Conservation (phyloP, 2,797 vertebrate species). For the Poecilia picta region DNA sequence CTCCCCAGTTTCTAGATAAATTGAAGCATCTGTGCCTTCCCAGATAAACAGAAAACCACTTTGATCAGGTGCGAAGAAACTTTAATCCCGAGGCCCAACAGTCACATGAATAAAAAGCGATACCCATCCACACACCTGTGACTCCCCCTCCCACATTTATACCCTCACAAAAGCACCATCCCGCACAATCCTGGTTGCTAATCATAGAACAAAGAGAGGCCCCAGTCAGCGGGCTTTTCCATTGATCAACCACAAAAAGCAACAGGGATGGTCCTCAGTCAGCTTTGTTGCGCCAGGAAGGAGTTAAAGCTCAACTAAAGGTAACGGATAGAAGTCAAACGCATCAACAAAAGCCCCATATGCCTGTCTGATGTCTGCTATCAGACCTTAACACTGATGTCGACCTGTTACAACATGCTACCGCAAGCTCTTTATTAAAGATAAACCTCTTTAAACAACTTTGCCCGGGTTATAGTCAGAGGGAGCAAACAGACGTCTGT, state of each 20-base stretch:
- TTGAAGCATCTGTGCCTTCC: not conserved
- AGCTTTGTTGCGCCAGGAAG: constrained; percentile 68
- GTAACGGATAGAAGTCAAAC: constrained; percentile 61
- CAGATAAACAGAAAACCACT: constrained; percentile 22
- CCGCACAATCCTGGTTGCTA: constrained; percentile 58
- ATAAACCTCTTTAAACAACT: constrained; percentile 20
- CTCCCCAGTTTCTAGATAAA: constrained; percentile 11
- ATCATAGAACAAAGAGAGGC: constrained; percentile 76
- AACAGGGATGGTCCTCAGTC: constrained; percentile 42
- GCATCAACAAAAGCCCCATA: constrained; percentile 47
- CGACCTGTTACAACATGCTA: constrained; percentile 51
- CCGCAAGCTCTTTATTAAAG: constrained; percentile 27
- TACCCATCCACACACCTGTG: constrained; percentile 37
- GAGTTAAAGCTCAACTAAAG: constrained; percentile 59
- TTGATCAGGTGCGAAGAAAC: constrained; percentile 3
- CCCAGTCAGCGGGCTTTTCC: constrained; percentile 62
- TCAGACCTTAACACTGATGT: constrained; percentile 28
- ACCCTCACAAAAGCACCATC: constrained; percentile 59
- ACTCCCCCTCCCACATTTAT: constrained; percentile 51
- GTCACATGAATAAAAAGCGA: constrained; percentile 23
- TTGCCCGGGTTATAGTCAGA: constrained; percentile 7
- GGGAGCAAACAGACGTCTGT: constrained; percentile 25
- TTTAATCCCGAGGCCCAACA: constrained; percentile 21
- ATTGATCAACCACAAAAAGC: constrained; percentile 68
- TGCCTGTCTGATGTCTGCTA: constrained; percentile 28